Percentiles rank a stretch among this genome's conserved stretches.
phyloP scores from a whole-genome alignment of 2,888 invertebrate species.

The Drosophila neotestacea region DNA sequence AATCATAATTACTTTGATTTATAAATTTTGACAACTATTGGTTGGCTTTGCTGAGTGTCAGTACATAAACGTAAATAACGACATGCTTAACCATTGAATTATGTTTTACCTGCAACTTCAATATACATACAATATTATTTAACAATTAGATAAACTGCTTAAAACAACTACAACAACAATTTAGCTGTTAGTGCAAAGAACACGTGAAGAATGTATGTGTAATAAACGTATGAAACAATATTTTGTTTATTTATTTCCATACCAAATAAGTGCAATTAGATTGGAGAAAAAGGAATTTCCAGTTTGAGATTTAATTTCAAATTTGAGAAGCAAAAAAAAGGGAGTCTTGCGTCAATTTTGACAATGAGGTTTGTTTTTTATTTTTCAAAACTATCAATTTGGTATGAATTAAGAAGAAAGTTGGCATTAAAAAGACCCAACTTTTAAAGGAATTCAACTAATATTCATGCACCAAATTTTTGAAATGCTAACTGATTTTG shows the following conservation, averaged over 20 bases:
- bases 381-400: too few relatives aligned
- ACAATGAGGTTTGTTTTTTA: too few relatives aligned
- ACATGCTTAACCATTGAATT: background rate
- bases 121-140: constrained; percentile 19
- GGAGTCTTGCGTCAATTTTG: too few relatives aligned
- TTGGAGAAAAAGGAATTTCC: too few relatives aligned
- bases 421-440: too few relatives aligned
- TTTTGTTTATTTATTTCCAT: background rate
- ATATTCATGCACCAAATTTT: too few relatives aligned
- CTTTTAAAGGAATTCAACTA: too few relatives aligned
- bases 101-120: constrained; percentile 18
- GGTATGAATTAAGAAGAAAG: too few relatives aligned
- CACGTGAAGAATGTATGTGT: constrained; percentile 29
- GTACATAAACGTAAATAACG: constrained; percentile 3
- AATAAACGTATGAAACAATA: constrained; percentile 40
- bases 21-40: constrained; percentile 9
- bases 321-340: too few relatives aligned
- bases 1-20: constrained; percentile 13
- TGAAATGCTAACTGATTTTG: too few relatives aligned
- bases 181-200: constrained; percentile 23
- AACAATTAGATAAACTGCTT: constrained; percentile 7
- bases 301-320: too few relatives aligned
- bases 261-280: background rate
- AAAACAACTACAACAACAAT: constrained; percentile 14
- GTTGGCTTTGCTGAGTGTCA: constrained; percentile 18